phyloP scores from a whole-genome alignment of 2,888 invertebrate species.

The Melitaea athalia region DNA sequence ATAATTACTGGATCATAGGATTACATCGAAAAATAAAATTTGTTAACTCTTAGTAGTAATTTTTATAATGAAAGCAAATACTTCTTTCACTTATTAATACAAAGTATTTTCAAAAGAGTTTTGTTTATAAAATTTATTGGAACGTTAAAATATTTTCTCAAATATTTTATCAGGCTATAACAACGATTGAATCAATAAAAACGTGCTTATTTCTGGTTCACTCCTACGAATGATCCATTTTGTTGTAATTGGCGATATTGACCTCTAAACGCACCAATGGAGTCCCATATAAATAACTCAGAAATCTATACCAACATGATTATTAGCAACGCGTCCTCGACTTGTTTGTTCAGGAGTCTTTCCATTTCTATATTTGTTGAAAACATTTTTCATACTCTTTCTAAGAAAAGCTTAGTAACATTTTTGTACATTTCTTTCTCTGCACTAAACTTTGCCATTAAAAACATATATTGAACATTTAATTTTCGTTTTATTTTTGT shows the following conservation, averaged over 20 bases:
- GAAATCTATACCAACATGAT: conserved; percentile 24
- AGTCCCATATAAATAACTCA: conserved; percentile 17
- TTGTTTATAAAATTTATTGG: no score
- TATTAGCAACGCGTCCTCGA: conserved; percentile 16
- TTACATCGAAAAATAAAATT: no score
- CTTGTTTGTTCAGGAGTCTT: conserved; percentile 9
- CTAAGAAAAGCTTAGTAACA: background rate
- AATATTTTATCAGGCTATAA: background rate
- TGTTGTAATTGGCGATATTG: conserved; percentile 33
- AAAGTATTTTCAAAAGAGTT: no score
- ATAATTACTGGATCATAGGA: no score
- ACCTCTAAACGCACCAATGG: conserved; percentile 21
- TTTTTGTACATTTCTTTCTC: background rate
- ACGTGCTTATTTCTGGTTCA: conserved; percentile 22
- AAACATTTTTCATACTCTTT: background rate
- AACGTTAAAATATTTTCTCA: background rate
- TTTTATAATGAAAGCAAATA: no score
- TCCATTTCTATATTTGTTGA: background rate
- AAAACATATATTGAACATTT: background rate
- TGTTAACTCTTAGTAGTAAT: no score
- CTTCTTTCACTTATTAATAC: no score
- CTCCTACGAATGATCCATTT: conserved; percentile 23
- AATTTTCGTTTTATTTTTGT: background rate
- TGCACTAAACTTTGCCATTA: background rate
- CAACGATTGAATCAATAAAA: conserved; percentile 4